Evolutionary conservation across 2,113 vertebrate species (phyloP), one percentile per base, ranked within the genome.

Genomic region (Spea multiplicata): DNA sequence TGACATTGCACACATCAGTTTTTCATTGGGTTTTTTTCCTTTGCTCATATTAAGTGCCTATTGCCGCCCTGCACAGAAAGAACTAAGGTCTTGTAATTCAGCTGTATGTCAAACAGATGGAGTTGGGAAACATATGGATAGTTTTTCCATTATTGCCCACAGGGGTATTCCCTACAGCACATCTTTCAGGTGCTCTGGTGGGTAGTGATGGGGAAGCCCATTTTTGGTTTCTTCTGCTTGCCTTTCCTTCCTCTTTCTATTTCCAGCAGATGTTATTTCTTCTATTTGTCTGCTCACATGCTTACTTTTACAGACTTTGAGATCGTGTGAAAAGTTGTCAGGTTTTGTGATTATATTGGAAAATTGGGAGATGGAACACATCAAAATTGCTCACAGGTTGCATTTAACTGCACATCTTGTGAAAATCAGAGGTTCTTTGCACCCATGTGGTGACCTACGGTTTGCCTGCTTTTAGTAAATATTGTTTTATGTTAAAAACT

Each of bases 191-290:
- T 88, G 89, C 81, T 69, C 16, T 0, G 0, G 75, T 0, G 10
- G 86, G 84, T 83, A 47, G 76, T 1, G 0, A 1, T 64, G 83
- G 89, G 90, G 85, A 90, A 91, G 82, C 87, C 88, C 87, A 0
- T 45, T 16, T 0, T 2, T 75, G 0, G 47, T 59, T 70, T 74
- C 83, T 85, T 73, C 69, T 73, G 68, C 55, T 2, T 53, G 14
- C 55, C 61, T 61, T 50, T 57, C 8, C 82, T 87, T 92, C 90
- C 89, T 75, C 89, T 91, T 90, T 91, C 71, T 86, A 83, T 70
- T 67, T 69, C 73, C 65, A 55, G 52, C 86, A 85, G 81, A 72
- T 84, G 83, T 76, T 84, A 2, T 75, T 84, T 81, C 8, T 65
- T 5, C 55, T 47, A 14, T 79, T 17, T 8, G 13, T 55, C 49